Evolutionary conservation across 2,888 invertebrate genomes (phyloP), one percentile per base, ranked within the genome.

Genomic region (Spodoptera picta): DNA sequence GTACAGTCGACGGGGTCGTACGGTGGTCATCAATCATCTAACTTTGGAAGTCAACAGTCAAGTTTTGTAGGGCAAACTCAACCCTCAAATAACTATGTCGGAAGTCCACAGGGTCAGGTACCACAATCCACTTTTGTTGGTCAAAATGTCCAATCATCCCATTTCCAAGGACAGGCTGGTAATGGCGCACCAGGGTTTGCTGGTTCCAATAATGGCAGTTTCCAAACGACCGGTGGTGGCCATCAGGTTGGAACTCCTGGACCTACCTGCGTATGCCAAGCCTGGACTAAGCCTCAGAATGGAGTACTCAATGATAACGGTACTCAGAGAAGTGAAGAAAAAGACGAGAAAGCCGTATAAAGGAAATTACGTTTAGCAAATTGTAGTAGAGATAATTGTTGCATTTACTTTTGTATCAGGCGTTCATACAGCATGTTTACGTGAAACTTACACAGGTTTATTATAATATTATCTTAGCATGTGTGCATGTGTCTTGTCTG

Each of bases 201-300:
- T 1, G 79, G 73, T 6, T 60, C 66, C 4, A 65, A 70, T 45
- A 63, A 55, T 51, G 81, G 80, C 45, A 83, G 87, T 0, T 90
- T 85, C 59, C 87, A 89, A 64, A 78, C 80, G 0, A 73, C 88
- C 0, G 83, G 84, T 11, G 83, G 84, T 12, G 85, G 87, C 11
- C 82, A 86, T 51, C 65, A 81, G 3, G 84, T 83, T 11, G 79
- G 75, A 0, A 36, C 36, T 36, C 83, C 83, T 27, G 93, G 92
- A 0, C 93, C 92, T 0, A 86, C 90, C 0, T 94, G 94, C 62
- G 89, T 94, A 1, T 94, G 94, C 70, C 93, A 93, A 66, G 85
- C 94, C 0, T 93, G 93, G 92, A 90, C 90, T 0, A 93, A 93
- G 53, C 92, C 92, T 1, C 84, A 81, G 44, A 48, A 67, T 6